phyloP scores from a whole-genome alignment of 2,888 invertebrate species.

The Pandemis cinnamomeana region DNA sequence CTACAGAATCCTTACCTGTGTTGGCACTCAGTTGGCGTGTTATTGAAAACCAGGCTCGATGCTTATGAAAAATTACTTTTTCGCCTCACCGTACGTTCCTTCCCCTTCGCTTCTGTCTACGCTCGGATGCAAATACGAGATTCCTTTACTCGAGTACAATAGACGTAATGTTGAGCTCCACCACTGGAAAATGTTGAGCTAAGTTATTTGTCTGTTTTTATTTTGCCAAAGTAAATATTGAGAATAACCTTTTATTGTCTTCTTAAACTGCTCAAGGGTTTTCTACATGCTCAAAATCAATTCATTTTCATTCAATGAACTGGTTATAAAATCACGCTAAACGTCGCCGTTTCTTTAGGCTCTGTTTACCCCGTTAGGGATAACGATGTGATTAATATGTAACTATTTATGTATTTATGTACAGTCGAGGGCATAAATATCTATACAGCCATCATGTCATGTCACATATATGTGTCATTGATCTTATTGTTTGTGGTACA shows the following conservation, averaged over 20 bases:
- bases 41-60: constrained; percentile 70
- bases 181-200: constrained; percentile 72
- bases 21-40: constrained; percentile 62
- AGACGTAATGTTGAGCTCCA: constrained; percentile 68
- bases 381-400: too few species aligned
- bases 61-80: constrained; percentile 74
- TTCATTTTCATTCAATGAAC: too few species aligned
- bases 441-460: too few species aligned
- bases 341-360: too few species aligned
- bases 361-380: too few species aligned
- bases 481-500: too few species aligned
- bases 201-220: constrained; percentile 70
- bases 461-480: too few species aligned
- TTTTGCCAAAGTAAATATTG: constrained; percentile 40
- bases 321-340: too few species aligned
- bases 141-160: constrained; percentile 74
- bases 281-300: too few species aligned
- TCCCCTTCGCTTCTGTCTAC: constrained; percentile 61
- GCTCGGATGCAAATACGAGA: constrained; percentile 76
- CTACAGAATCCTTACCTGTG: constrained; percentile 42
- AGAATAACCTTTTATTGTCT: constrained; percentile 19
- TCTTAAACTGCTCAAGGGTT: constrained; percentile 7
- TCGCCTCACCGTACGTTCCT: constrained; percentile 63
- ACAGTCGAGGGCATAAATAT: too few species aligned
- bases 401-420: too few species aligned